phyloP scores from a whole-genome alignment of 2,113 vertebrate genomes.

The Aptenodytes forsteri region DNA sequence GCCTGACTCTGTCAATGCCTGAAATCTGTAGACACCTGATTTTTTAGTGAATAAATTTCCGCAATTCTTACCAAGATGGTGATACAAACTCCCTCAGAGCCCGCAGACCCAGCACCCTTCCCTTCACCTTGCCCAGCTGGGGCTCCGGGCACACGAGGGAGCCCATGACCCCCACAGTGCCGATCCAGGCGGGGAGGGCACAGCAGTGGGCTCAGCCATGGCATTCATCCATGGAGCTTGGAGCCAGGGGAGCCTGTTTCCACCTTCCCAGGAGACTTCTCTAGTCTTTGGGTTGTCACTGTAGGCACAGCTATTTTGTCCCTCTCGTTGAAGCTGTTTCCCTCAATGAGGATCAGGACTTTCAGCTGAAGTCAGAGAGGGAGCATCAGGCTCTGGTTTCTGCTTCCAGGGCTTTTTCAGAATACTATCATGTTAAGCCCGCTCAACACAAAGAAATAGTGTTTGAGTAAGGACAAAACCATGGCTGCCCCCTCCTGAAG shows the following conservation, averaged over 20 bases:
- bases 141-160: fast-evolving
- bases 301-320: fast-evolving
- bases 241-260: fast-evolving
- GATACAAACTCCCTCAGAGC: not conserved
- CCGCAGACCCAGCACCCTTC: fast-evolving
- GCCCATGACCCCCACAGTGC: fast-evolving
- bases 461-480: not conserved
- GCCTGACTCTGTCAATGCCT: not conserved
- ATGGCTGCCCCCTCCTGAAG: not conserved
- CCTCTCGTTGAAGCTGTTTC: not conserved
- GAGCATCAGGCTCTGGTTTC: not conserved
- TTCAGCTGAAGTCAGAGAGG: not conserved
- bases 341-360: not conserved
- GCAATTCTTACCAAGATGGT: not conserved
- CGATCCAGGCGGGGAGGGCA: not conserved
- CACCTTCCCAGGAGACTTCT: not conserved
- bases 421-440: not conserved
- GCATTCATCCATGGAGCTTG: not conserved
- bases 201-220: not conserved
- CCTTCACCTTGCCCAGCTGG: not conserved
- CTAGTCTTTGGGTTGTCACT: not conserved
- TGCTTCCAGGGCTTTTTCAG: not conserved
- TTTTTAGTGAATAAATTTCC: not conserved
- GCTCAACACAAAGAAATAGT: not conserved
- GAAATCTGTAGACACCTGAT: not conserved